Conservation (phyloP, 2,113 vertebrate species). For the Syngnathus typhle region DNA sequence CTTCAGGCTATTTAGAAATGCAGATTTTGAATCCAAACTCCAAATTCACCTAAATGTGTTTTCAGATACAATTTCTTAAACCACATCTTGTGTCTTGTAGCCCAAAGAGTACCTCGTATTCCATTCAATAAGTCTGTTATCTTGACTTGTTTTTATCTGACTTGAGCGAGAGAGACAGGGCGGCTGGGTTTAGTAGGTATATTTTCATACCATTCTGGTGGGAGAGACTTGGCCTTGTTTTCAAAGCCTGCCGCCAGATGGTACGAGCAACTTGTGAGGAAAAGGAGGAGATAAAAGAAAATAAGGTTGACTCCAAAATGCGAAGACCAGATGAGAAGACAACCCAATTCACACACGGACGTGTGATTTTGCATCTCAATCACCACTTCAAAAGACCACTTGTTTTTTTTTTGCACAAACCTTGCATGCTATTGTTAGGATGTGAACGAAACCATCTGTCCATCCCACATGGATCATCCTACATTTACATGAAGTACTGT, state of each 20-base stretch:
- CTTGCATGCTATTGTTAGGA: slow-evolving; percentile 23
- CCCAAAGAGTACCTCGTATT: slow-evolving; percentile 19
- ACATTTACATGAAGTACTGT: slow-evolving; percentile 9
- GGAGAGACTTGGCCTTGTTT: slow-evolving; percentile 71
- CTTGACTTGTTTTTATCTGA: slow-evolving; percentile 42
- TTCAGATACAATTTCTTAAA: slow-evolving; percentile 6
- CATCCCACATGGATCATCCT: slow-evolving; percentile 22
- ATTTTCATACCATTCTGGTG: slow-evolving; percentile 69
- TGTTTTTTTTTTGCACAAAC: slow-evolving; percentile 24
- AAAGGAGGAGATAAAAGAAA: slow-evolving; percentile 57
- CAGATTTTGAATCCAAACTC: slow-evolving; percentile 10
- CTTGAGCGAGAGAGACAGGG: slow-evolving; percentile 54
- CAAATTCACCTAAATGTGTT: slow-evolving; percentile 11
- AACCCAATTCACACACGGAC: slow-evolving; percentile 49
- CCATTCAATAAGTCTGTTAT: slow-evolving; percentile 27
- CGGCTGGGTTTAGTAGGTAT: slow-evolving; percentile 55
- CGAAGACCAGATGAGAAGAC: slow-evolving; percentile 66
- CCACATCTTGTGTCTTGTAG: slow-evolving; percentile 13
- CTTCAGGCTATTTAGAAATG: slow-evolving; percentile 2
- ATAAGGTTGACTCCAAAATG: slow-evolving; percentile 62
- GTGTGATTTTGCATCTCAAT: slow-evolving; percentile 35
- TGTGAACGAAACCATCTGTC: slow-evolving; percentile 33
- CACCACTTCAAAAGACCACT: slow-evolving; percentile 50
- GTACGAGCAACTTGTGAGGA: slow-evolving; percentile 63
- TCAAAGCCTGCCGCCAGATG: slow-evolving; percentile 70